Evolutionary conservation across 1,140 invertebrate species (phyloP), one percentile per base, ranked within the genome.

Genomic region (Steinernema khuongi): DNA sequence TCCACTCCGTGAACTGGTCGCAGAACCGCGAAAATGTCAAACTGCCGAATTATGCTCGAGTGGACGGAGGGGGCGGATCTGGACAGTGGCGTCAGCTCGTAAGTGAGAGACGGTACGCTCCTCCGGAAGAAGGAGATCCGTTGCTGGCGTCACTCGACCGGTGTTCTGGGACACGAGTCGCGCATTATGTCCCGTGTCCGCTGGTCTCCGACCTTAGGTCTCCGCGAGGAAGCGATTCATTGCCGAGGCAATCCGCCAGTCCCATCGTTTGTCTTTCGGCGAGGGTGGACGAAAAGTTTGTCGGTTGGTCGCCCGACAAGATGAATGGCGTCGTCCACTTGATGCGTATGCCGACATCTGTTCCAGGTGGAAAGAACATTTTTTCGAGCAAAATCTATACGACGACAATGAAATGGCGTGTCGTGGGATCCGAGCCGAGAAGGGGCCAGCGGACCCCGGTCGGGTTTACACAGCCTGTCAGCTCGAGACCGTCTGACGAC

Each of bases 271-370:
- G 19, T 60, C 50, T 60, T 60, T 60, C 50, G 50, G 50, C 50
- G 50, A 60, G 50, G 50, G 50, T 60, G 50, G 50, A 60, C 14
- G 50, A 60, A 60, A 60, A 60, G 50, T 60, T 60, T 60, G 50
- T 60, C 50, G 50, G 50, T 4, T 26, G 4, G 50, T 26, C 50
- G 22, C 26, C 50, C 11, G 14, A 22, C 14, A 60, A 60, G 50
- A 60, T 60, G 14, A 60, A 60, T 60, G 50, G 26, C 22, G 50
- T 14, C 11, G 4, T 60, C 14, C 50, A 60, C 14, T 60, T 60
- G 50, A 60, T 60, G 50, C 50, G 50, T 7, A 22, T 22, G 50
- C 14, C 50, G 50, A 60, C 50, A 60, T 60, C 50, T 60, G 50
- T 60, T 60, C 50, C 50, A 60, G 50, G 50, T 60, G 50, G 50